A percentile compares a stretch with the other conserved stretches of the same genome.
Conservation (phyloP, 2,797 vertebrate species). For the Bradypodion ventrale region DNA sequence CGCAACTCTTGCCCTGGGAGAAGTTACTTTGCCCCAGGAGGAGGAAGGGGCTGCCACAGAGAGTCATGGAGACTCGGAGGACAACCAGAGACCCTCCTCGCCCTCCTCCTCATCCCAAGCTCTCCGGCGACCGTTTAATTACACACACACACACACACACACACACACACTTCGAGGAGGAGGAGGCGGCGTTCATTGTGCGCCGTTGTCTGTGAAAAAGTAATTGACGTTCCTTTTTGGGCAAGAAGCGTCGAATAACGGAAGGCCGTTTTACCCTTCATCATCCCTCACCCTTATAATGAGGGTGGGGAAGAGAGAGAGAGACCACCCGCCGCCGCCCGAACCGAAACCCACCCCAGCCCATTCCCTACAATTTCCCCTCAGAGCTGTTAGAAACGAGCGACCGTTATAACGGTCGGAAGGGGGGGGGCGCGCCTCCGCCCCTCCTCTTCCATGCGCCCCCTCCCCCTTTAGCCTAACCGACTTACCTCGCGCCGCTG, state of each 20-base stretch:
- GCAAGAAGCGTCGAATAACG: not conserved
- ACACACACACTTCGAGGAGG: not conserved
- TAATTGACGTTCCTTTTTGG: not conserved
- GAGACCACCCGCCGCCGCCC: no score
- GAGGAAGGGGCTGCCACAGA: no score
- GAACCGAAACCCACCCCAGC: not conserved
- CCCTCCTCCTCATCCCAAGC: not conserved
- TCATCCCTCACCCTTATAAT: not conserved
- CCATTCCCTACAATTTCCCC: no score
- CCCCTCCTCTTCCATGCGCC: not conserved
- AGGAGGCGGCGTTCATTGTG: not conserved
- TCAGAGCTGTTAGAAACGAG: not conserved
- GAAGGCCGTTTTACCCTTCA: not conserved
- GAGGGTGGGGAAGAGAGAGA: not conserved
- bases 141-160: no score
- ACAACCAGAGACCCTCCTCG: no score
- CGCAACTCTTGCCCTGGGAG: not conserved
- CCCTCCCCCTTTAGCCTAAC: not conserved
- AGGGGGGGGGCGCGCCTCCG: not conserved
- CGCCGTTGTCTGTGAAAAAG: not conserved
- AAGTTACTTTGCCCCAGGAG: not conserved
- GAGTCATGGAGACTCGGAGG: not conserved
- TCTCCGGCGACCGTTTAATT: not conserved
- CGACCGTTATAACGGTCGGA: no score
- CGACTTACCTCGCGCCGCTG: slow-evolving; percentile 38